These are phyloP conservation scores for Steinernema khuongi DNA, from an alignment of 1,140 invertebrate species.

Conservation along the genomic window DNA sequence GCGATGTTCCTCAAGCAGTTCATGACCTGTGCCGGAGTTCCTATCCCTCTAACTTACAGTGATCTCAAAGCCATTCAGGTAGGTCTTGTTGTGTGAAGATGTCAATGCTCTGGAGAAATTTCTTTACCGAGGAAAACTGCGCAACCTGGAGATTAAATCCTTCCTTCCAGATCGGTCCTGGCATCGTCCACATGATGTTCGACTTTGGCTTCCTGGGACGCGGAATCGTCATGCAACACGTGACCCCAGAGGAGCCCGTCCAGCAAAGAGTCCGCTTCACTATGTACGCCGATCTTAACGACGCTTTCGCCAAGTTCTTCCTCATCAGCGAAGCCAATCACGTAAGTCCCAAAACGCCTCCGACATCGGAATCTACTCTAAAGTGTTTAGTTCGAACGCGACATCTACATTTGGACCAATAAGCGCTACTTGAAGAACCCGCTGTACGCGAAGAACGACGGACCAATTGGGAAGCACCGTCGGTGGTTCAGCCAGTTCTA, in stretches of 20 bases:
- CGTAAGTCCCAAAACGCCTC: slow-evolving; percentile 63
- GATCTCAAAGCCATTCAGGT: slow-evolving; percentile 66
- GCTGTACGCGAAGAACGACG: slow-evolving; percentile 71
- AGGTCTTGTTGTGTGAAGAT: slow-evolving; percentile 32
- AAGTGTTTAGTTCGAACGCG: slow-evolving; percentile 73
- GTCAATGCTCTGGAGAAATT: too few relatives aligned
- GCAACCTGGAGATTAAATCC: not conserved
- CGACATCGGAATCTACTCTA: not conserved
- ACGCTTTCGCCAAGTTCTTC: slow-evolving; percentile 67
- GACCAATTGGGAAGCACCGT: slow-evolving; percentile 69
- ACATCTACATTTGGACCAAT: slow-evolving; percentile 81
- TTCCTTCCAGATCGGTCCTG: slow-evolving; percentile 70
- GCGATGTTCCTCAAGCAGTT: slow-evolving; percentile 65
- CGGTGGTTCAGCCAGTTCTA: slow-evolving; percentile 84
- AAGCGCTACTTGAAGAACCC: slow-evolving; percentile 73
- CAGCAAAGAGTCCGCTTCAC: slow-evolving; percentile 73
- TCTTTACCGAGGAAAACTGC: too few relatives aligned
- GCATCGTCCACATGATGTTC: slow-evolving; percentile 70
- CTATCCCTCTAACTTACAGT: slow-evolving; percentile 62
- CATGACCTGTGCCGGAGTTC: slow-evolving; percentile 64
- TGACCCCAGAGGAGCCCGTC: slow-evolving; percentile 74
- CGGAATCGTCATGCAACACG: slow-evolving; percentile 70
- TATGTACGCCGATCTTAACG: slow-evolving; percentile 66
- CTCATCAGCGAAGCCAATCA: slow-evolving; percentile 71
- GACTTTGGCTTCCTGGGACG: slow-evolving; percentile 65